A percentile compares a stretch with the other conserved stretches of the same genome.
Conservation (phyloP, 2,888 invertebrate genomes). For the Diplolepis rosae region DNA sequence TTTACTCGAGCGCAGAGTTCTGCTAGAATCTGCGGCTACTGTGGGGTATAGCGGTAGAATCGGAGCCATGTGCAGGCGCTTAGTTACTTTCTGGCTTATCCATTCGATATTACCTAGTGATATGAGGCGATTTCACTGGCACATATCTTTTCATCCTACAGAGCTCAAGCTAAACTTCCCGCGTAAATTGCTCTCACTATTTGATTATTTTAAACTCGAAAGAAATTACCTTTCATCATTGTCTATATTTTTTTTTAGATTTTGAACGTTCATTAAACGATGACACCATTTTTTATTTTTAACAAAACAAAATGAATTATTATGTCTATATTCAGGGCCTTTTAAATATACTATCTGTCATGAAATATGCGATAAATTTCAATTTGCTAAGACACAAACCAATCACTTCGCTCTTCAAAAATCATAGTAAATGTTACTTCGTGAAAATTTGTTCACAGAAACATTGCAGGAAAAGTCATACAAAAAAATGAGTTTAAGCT, state of each 20-base stretch:
- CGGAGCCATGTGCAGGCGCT: constrained; percentile 61
- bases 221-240: background rate
- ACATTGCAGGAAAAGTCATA: too few species aligned
- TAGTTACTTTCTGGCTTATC: constrained; percentile 63
- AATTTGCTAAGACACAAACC: too few species aligned
- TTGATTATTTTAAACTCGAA: background rate
- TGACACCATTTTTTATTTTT: too few species aligned
- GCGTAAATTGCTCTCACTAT: background rate
- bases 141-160: constrained; percentile 41
- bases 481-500: too few species aligned
- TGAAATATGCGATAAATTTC: too few species aligned
- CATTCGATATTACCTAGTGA: constrained; percentile 68
- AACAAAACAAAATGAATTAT: too few species aligned
- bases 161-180: constrained; percentile 23
- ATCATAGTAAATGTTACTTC: too few species aligned
- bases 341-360: too few species aligned
- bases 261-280: too few species aligned
- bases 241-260: background rate
- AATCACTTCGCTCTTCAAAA: too few species aligned
- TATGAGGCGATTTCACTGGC: constrained; percentile 58
- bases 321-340: too few species aligned
- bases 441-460: too few species aligned
- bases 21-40: constrained; percentile 40
- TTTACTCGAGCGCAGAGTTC: constrained; percentile 42
- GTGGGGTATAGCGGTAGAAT: constrained; percentile 39